Evolutionary conservation across 2,113 vertebrate species (phyloP).

Genomic region (Oreotrochilus melanogaster): DNA sequence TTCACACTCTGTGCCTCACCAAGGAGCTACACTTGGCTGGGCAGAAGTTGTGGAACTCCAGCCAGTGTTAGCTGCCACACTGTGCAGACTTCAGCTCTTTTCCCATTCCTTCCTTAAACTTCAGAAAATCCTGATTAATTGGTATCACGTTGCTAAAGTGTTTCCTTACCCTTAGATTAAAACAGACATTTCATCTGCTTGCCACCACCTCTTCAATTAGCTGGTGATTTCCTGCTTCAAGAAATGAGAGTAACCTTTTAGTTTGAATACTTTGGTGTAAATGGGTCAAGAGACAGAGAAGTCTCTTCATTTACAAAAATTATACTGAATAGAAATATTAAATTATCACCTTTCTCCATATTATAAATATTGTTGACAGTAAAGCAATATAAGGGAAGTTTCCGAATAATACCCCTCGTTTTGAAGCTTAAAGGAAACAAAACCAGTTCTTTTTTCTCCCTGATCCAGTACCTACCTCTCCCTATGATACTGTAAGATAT

Average conservation of each 20-base stretch:
- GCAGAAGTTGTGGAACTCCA: not conserved
- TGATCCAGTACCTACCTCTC: not conserved
- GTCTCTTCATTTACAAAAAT: not conserved
- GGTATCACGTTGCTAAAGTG: not conserved
- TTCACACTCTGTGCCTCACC: rapidly evolving
- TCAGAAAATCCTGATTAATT: not conserved
- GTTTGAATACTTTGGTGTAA: not conserved
- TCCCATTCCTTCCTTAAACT: not conserved
- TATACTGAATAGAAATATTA: not conserved
- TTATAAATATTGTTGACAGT: not conserved
- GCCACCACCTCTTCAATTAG: not conserved
- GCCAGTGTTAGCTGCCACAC: not conserved
- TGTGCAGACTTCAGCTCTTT: not conserved
- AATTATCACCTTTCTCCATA: not conserved
- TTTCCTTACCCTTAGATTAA: not conserved
- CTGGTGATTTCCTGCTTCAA: not conserved
- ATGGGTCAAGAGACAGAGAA: not conserved
- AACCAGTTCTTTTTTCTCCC: not conserved
- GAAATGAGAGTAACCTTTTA: not conserved
- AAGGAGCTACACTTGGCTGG: rapidly evolving
- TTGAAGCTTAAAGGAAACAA: not conserved
- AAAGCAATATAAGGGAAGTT: not conserved
- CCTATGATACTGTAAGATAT: not conserved
- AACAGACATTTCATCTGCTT: not conserved
- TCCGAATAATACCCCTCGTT: not conserved